Percentiles rank a stretch among this genome's conserved stretches.
phyloP scores from a whole-genome alignment of 2,113 vertebrate species.

The Crocuta crocuta region DNA sequence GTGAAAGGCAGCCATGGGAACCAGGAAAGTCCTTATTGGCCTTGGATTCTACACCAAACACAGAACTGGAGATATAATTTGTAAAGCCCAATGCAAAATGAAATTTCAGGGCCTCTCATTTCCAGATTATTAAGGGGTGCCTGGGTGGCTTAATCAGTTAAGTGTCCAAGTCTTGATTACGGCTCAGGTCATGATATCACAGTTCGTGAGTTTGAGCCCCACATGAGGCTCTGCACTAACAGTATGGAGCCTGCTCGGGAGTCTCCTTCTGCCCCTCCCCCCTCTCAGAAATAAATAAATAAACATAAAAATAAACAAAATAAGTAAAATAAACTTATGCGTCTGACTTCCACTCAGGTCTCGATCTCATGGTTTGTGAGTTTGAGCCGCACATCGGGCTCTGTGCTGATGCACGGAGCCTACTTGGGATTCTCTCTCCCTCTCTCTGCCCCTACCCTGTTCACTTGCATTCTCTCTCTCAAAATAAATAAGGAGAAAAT shows the following conservation, averaged over 20 bases:
- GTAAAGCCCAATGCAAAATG: neutral
- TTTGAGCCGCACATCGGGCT: no score
- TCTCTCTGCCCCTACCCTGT: neutral
- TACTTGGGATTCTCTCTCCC: neutral
- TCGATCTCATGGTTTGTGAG: no score
- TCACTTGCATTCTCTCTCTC: neutral
- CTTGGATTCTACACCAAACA: neutral
- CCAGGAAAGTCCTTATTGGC: neutral
- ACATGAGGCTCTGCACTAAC: neutral
- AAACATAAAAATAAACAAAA: no score
- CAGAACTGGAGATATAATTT: neutral
- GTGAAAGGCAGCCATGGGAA: fast-evolving
- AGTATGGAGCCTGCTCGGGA: neutral
- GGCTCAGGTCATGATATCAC: neutral
- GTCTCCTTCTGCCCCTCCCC: no score
- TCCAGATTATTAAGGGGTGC: neutral
- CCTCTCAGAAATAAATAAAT: no score
- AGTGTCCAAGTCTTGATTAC: neutral
- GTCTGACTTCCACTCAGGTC: no score
- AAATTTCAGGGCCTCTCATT: neutral
- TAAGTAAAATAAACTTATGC: no score
- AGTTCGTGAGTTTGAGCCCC: neutral
- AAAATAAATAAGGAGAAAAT: neutral
- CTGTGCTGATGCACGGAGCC: no score
- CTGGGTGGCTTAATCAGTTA: neutral